Percentiles rank a stretch among this genome's conserved stretches.
Evolutionary conservation across 64 coral and sea anemone species (phyloP).

Genomic region (Orbicella faveolata): DNA sequence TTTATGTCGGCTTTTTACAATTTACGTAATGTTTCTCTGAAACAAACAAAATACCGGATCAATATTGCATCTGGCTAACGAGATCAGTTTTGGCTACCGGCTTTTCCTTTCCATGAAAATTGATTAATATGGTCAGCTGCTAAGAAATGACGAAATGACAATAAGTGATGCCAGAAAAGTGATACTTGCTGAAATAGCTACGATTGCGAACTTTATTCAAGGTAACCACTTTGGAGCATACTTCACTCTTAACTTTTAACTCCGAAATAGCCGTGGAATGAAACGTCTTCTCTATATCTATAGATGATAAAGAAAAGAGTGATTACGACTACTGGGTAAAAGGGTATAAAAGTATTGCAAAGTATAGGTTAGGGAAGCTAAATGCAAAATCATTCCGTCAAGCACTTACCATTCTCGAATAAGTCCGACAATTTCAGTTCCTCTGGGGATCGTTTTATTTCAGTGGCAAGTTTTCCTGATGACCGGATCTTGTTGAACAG

Average conservation of each 20-base stretch:
- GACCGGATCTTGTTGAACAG: constrained; percentile 34
- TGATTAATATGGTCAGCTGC: not conserved
- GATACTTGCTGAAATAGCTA: constrained; percentile 50
- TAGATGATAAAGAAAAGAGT: constrained; percentile 35
- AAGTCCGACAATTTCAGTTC: constrained; percentile 40
- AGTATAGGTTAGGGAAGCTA: not conserved
- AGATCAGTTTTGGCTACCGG: not conserved
- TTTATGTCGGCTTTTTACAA: constrained; percentile 37
- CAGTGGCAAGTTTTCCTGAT: constrained; percentile 31
- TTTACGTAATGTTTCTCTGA: constrained; percentile 45
- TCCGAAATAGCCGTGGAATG: constrained; percentile 37
- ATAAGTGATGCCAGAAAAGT: not conserved
- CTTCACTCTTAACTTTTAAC: constrained; percentile 32
- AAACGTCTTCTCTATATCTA: constrained; percentile 48
- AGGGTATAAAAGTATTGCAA: not conserved
- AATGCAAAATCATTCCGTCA: not conserved
- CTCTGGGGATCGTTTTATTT: constrained; percentile 41
- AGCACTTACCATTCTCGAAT: constrained; percentile 53
- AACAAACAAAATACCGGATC: constrained; percentile 30
- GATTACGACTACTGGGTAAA: not conserved
- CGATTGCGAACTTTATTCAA: constrained; percentile 60
- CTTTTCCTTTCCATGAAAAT: not conserved
- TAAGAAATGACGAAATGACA: constrained; percentile 24
- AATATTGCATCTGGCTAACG: constrained; percentile 4
- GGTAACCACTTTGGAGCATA: constrained; percentile 53